These are phyloP conservation scores for Corythucha ciliata DNA, from an alignment of 2,888 invertebrate species.

Conservation along the genomic window DNA sequence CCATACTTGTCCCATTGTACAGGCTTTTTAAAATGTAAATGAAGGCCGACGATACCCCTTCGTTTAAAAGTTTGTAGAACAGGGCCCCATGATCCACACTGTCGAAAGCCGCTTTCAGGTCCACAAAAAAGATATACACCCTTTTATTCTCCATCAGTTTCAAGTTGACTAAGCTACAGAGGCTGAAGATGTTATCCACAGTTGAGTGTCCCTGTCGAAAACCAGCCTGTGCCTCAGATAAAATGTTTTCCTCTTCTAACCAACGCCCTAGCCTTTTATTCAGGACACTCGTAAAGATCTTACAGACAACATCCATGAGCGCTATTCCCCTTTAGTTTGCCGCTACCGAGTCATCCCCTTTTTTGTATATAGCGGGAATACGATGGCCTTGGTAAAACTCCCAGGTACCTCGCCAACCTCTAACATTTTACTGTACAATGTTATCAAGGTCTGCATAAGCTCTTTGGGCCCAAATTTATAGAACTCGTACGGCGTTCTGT, in stretches of 20 bases:
- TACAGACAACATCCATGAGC: constrained; percentile 13
- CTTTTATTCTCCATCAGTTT: not conserved
- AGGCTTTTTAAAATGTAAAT: not conserved
- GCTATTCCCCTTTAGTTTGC: constrained; percentile 24
- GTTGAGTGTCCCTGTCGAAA: constrained; percentile 17
- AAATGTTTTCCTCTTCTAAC: constrained; percentile 6
- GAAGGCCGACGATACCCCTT: constrained; percentile 9
- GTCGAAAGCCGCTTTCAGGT: constrained; percentile 19
- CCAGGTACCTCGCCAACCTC: not conserved
- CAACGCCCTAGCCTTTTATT: constrained; percentile 7
- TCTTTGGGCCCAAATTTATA: constrained; percentile 3
- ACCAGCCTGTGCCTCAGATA: constrained; percentile 17
- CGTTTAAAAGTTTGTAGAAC: constrained; percentile 4
- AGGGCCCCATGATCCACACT: constrained; percentile 10
- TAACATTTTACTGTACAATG: not conserved
- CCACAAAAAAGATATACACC: constrained; percentile 13
- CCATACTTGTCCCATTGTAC: constrained; percentile 7
- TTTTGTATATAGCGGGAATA: constrained; percentile 24
- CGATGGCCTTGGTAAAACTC: not conserved
- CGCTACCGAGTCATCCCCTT: constrained; percentile 15
- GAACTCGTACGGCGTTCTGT: constrained; percentile 1
- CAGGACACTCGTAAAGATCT: constrained; percentile 20
- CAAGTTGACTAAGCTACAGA: constrained; percentile 6
- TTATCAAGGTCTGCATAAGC: not conserved
- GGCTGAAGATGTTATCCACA: constrained; percentile 9